These are phyloP conservation scores for Sarcophaga bullata DNA, from an alignment of 1,140 invertebrate genomes.

Conservation along the genomic window DNA sequence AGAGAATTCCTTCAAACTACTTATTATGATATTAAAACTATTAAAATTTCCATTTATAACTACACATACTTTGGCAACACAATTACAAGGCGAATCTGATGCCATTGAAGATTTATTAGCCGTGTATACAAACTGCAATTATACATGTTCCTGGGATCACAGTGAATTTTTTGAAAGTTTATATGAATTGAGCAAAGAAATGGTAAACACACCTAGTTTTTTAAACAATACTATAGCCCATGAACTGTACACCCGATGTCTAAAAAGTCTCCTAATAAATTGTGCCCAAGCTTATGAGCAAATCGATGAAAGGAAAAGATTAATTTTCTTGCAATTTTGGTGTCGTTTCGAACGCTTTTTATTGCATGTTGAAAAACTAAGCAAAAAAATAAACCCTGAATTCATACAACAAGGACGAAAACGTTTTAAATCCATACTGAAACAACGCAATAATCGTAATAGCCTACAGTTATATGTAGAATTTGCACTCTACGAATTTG, in stretches of 20 bases:
- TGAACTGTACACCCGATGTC: slow-evolving; percentile 70
- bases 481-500: slow-evolving; percentile 72
- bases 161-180: slow-evolving; percentile 44
- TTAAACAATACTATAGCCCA: slow-evolving; percentile 70
- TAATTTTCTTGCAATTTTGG: slow-evolving; percentile 71
- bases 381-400: slow-evolving; percentile 62
- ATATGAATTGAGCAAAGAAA: slow-evolving; percentile 51
- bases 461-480: slow-evolving; percentile 71
- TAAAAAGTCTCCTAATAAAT: slow-evolving; percentile 64
- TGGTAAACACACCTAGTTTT: slow-evolving; percentile 70
- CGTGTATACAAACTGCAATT: slow-evolving; percentile 47
- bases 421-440: slow-evolving; percentile 70
- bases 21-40: slow-evolving; percentile 68
- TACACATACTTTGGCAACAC: slow-evolving; percentile 63
- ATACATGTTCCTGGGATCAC: neutral
- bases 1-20: slow-evolving; percentile 68
- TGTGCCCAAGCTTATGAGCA: slow-evolving; percentile 62
- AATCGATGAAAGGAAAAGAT: slow-evolving; percentile 56
- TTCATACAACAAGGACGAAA: slow-evolving; percentile 67
- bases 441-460: slow-evolving; percentile 68
- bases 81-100: slow-evolving; percentile 64
- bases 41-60: slow-evolving; percentile 71
- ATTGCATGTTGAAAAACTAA: slow-evolving; percentile 66
- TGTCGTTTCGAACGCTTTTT: slow-evolving; percentile 71
- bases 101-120: slow-evolving; percentile 65